These are phyloP conservation scores for Coregonus suidteri DNA, from an alignment of 2,797 vertebrate species.

Conservation along the genomic window DNA sequence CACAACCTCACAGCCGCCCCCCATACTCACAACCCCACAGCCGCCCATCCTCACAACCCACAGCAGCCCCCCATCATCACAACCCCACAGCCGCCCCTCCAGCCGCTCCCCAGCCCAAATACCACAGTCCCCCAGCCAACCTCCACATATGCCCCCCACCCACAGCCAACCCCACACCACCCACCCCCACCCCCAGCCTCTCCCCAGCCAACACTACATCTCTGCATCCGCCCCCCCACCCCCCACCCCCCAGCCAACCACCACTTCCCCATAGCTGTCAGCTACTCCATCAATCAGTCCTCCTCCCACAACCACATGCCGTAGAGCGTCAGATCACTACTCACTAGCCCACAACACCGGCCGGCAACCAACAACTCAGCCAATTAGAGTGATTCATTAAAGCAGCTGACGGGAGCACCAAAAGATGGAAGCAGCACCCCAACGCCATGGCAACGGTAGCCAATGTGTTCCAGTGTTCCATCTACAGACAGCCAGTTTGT, in stretches of 20 bases:
- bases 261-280: conserved; percentile 62
- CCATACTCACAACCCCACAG: too few species aligned
- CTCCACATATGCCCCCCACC: neutral
- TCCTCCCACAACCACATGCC: conserved; percentile 48
- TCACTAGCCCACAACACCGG: conserved; percentile 37
- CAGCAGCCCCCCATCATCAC: too few species aligned
- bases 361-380: conserved; percentile 64
- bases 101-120: neutral
- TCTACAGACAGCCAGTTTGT: conserved; percentile 21
- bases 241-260: conserved; percentile 7
- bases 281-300: conserved; percentile 75
- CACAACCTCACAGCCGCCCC: too few species aligned
- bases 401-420: conserved; percentile 55
- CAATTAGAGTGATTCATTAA: conserved; percentile 84
- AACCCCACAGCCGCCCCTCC: too few species aligned
- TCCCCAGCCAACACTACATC: neutral
- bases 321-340: conserved; percentile 35
- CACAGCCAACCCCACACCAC: too few species aligned
- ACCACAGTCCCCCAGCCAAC: neutral
- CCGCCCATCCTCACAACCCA: too few species aligned
- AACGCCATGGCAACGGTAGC: neutral
- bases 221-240: neutral
- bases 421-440: conserved; percentile 76
- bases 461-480: conserved; percentile 72
- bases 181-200: too few species aligned